Base-by-base conservation (phyloP, 1,140 invertebrate genomes). In the Dermatophagoides farinae region DNA sequence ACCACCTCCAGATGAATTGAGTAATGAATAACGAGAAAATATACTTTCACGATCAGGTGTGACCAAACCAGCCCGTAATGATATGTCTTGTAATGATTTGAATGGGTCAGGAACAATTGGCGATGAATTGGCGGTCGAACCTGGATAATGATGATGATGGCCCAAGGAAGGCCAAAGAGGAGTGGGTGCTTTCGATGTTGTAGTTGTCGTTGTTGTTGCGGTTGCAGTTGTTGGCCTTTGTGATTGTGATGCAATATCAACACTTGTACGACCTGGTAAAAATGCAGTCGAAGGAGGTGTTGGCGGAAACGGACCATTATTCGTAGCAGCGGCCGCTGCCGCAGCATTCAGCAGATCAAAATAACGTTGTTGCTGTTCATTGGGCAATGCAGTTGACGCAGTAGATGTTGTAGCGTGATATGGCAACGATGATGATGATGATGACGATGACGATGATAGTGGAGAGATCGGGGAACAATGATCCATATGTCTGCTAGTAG, bases 1-100 rank as follows among this genome's bases (percentile, higher is more conserved):
- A 31, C 62, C 62, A 16, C 62, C 62, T 23, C 62, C 62, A 10
- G 62, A 63, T 12, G 62, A 63, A 22, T 61, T 63, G 8, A 63
- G 59, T 11, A 61, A 23, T 47, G 37, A 57, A 31, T 63, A 63
- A 16, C 59, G 38, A 20, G 62, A 60, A 14, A 63, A 57, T 9
- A 63, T 18, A 14, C 41, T 63, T 46, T 63, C 62, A 6, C 62
- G 39, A 16, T 63, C 62, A 31, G 38, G 5, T 41, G 38, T 55
- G 9, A 55, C 14, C 6, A 63, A 39, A 22, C 57, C 62, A 44
- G 46, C 16, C n/a, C 62, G 25, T 11, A 57, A 22, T 23, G 55
- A 25, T 25, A 63, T 62, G 18, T 63, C 62, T 23, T 53, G 47
- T 14, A 60, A 53, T 5, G 46, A n/a, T 61, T 61, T 61, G 60